Evolutionary conservation across 2,113 vertebrate genomes (phyloP), one percentile per base, ranked within the genome.

Genomic region (Narcine bancroftii): DNA sequence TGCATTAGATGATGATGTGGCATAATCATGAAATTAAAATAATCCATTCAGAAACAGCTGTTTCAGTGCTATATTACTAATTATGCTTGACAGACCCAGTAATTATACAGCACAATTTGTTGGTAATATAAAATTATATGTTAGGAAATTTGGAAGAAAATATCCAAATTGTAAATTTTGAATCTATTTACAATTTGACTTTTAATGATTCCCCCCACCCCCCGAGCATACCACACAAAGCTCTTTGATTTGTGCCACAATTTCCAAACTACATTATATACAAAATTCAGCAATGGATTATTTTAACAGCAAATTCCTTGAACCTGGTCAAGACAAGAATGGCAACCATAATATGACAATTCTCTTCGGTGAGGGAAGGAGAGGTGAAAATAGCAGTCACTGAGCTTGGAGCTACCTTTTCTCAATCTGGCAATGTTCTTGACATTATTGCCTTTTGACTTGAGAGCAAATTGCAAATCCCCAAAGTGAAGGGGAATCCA

Each of bases 31-130:
- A 60, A 87, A 63, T 87, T 60, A 87, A 87, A 87, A 39, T 19
- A 56, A 60, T 85, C 33, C 53, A 36, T n/a, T n/a, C 15, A 36
- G 53, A 87, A 63, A 33, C 81, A 87, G 81, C 53, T 87, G 53
- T 63, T 87, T 87, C 81, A 87, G 53, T 87, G 33, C 15, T 60
- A 60, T 87, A 36, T 87, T 87, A 60, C n/a, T 15, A 87, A 63
- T 60, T 42, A 7, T 63, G 53, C 6, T 60, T 9, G n/a, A 36
- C 81, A 60, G 53, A 21, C 53, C n/a, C 13, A 60, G 53, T 87
- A 87, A 63, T 87, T 87, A 87, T 17, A 87, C 0, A 63, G n/a
- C 81, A 87, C 36, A 87, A 60, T 60, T 60, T 60, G 33, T 36
- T 83, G 29, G 29, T 56, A 56, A 56, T 85, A 85, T 36, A 60